Conservation (phyloP, 2,113 vertebrate genomes). For the Hyperopisus bebe region DNA sequence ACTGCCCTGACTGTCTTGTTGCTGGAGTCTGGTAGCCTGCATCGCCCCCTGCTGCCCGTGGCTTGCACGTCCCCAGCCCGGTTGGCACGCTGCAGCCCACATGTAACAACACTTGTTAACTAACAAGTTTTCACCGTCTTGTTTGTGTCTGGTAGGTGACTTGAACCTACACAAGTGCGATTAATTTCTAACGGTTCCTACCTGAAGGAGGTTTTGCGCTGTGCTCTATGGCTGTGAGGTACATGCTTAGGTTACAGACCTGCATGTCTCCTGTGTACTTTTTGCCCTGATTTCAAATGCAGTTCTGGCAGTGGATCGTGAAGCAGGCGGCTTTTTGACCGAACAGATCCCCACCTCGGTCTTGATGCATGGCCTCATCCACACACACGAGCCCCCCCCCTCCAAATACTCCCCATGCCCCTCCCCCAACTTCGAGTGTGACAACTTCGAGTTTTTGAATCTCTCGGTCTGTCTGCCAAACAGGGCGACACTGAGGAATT, state of each 20-base stretch:
- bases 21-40: not conserved
- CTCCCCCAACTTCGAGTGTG: conserved; percentile 63
- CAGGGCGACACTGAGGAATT: conserved; percentile 90
- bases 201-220: not conserved
- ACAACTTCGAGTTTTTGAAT: conserved; percentile 52
- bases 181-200: not conserved
- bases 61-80: not conserved
- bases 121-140: not conserved
- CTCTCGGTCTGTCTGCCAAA: conserved; percentile 85
- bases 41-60: not conserved
- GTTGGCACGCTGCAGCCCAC: not conserved
- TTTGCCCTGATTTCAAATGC: not conserved
- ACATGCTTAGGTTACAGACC: not conserved
- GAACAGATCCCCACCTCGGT: not conserved
- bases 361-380: conserved; percentile 22
- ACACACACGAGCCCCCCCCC: conserved; percentile 41
- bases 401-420: conserved; percentile 28
- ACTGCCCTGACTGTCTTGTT: not conserved
- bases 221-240: not conserved
- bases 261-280: not conserved
- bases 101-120: not conserved
- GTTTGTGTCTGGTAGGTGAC: not conserved
- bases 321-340: not conserved
- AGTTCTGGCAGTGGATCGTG: not conserved
- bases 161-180: not conserved